Evolutionary conservation across 2,797 vertebrate genomes (phyloP).

Genomic region (Urophycis tenuis): DNA sequence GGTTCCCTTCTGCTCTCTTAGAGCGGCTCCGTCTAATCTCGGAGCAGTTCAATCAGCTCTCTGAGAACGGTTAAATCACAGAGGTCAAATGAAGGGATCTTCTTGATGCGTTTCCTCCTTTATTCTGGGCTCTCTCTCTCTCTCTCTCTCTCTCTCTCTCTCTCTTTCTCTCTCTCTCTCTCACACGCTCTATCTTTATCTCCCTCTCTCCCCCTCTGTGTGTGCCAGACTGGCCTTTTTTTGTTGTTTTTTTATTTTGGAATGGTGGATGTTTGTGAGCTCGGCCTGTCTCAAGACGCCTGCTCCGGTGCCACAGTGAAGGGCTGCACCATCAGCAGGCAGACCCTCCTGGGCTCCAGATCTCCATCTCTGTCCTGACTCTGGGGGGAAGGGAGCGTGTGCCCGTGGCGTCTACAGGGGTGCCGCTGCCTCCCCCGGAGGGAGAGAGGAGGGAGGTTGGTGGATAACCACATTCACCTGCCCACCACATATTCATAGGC

Average conservation of each 20-base stretch:
- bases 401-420: not conserved
- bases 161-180: conserved; percentile 1
- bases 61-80: conserved; percentile 34
- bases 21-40: conserved; percentile 32
- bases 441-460: not conserved
- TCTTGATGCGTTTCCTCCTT: conserved; percentile 38
- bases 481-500: not conserved
- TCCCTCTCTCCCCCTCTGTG: not conserved
- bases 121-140: conserved; percentile 19
- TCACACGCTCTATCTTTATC: too few relatives aligned
- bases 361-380: conserved; percentile 9
- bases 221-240: conserved; percentile 26
- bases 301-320: conserved; percentile 28
- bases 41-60: conserved; percentile 34
- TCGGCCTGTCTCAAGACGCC: conserved; percentile 25
- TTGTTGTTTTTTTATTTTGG: conserved; percentile 13
- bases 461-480: not conserved
- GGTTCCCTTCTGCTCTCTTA: conserved; percentile 35
- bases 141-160: not conserved
- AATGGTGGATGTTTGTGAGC: not conserved
- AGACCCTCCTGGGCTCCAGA: not conserved
- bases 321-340: conserved; percentile 9
- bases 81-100: conserved; percentile 37
- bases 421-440: not conserved
- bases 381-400: conserved; percentile 6